These are phyloP conservation scores for Montifringilla adamsi DNA, from an alignment of 2,113 vertebrate genomes.

Conservation along the genomic window DNA sequence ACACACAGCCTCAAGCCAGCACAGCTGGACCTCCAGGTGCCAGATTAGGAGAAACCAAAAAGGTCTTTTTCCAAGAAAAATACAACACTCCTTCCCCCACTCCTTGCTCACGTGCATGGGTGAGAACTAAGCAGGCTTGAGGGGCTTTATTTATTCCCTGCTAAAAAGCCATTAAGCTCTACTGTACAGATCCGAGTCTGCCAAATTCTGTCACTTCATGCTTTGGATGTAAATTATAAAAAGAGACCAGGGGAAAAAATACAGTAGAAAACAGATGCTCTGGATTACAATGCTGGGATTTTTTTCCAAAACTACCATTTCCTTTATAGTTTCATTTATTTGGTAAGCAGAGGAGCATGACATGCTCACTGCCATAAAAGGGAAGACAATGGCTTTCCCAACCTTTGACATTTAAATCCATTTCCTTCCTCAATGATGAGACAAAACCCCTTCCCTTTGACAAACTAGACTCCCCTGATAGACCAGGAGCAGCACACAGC, in stretches of 20 bases:
- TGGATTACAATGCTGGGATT: background rate
- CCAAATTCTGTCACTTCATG: conserved; percentile 42
- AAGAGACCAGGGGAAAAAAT: conserved; percentile 4
- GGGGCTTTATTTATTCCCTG: conserved; percentile 42
- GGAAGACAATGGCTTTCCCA: background rate
- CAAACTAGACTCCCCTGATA: background rate
- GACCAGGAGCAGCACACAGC: background rate
- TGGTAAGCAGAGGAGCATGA: background rate
- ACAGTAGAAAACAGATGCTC: conserved; percentile 41
- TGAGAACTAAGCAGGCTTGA: conserved; percentile 46
- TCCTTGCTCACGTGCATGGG: conserved; percentile 11
- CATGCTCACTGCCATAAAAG: background rate
- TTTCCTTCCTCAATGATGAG: background rate
- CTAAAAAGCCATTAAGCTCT: conserved; percentile 27
- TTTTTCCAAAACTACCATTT: background rate
- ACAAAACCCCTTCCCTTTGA: background rate
- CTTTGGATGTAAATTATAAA: conserved; percentile 11
- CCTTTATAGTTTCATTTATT: background rate
- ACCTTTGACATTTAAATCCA: background rate
- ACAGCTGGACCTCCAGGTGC: conserved; percentile 66
- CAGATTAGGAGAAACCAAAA: conserved; percentile 30
- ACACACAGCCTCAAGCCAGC: conserved; percentile 47
- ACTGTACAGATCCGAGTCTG: background rate
- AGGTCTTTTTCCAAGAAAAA: conserved; percentile 58
- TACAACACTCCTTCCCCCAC: conserved; percentile 18